Evolutionary conservation across 2,888 invertebrate genomes (phyloP), one percentile per base, ranked within the genome.

Genomic region (Theretra japonica): DNA sequence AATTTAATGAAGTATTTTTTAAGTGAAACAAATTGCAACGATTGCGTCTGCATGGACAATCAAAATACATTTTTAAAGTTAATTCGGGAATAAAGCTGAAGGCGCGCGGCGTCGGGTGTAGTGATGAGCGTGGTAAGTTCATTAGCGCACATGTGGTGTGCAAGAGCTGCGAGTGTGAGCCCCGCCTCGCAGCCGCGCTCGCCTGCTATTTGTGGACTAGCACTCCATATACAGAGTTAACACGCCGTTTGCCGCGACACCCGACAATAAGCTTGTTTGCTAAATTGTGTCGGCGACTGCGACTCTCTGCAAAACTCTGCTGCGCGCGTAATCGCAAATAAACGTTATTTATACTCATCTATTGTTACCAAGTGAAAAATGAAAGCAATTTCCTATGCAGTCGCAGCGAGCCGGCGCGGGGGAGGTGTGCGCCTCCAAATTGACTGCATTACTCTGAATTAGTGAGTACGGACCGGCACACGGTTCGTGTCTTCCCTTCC

Each of bases 131-230:
- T 83, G 80, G 82, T 82, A 82, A 85, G 83, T 90, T 87, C 86
- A 86, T 90, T 87, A 88, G 83, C 78, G 83, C 83, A 86, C 84
- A 88, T 86, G 83, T 87, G 86, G 86, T 79, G 73, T 74, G 82
- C 80, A 80, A 79, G 81, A 82, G 79, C 17, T 19, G 65, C 41
- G 65, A 65, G 23, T 65, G 65, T 65, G 48, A 65, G 78, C 77
- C 76, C 75, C 75, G 73, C 74, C 73, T 77, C 65, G 65, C 65
- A 0, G 65, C 65, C 65, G 65, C 41, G 65, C 48, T 53, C 53
- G 53, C 48, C 77, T 78, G 79, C 79, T 86, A 86, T 87, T 87
- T 87, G 83, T 79, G 82, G 80, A 81, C 76, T 80, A 80, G 75
- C 80, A 85, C 84, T 85, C 79, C 83, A 85, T 84, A 83, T 83